Evolutionary conservation across 2,797 vertebrate species (phyloP).

Genomic region (Psittacula echo): DNA sequence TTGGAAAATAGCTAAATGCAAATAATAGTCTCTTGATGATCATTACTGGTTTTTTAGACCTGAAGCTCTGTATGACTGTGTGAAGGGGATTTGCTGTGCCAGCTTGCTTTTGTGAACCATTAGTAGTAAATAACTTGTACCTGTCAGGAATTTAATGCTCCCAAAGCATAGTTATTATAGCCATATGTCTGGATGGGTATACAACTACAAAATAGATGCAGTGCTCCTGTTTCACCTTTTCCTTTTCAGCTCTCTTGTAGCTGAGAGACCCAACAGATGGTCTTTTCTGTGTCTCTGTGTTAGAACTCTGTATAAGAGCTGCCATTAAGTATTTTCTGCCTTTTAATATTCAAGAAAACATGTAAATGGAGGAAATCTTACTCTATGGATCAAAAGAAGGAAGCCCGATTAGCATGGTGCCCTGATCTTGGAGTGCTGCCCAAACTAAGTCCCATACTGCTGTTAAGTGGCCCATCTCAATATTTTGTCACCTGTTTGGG

Average conservation of each 20-base stretch:
- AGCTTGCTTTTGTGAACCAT: constrained; percentile 5
- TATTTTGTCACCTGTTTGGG: background rate
- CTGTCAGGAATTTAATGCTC: constrained; percentile 12
- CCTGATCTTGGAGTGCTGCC: background rate
- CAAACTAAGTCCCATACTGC: background rate
- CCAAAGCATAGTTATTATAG: background rate
- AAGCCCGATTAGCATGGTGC: background rate
- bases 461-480: background rate
- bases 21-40: background rate
- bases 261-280: constrained; percentile 2
- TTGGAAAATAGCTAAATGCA: background rate
- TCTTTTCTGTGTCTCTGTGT: background rate
- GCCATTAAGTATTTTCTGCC: background rate
- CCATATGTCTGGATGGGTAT: background rate
- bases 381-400: background rate
- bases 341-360: constrained; percentile 6
- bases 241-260: background rate
- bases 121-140: constrained; percentile 21
- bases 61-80: background rate
- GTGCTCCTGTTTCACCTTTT: background rate
- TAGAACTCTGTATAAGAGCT: background rate
- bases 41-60: background rate
- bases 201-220: background rate
- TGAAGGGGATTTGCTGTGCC: constrained; percentile 10
- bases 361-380: background rate